Base-by-base conservation (phyloP, 2,797 vertebrate species). In the Acrossocheilus fasciatus region DNA sequence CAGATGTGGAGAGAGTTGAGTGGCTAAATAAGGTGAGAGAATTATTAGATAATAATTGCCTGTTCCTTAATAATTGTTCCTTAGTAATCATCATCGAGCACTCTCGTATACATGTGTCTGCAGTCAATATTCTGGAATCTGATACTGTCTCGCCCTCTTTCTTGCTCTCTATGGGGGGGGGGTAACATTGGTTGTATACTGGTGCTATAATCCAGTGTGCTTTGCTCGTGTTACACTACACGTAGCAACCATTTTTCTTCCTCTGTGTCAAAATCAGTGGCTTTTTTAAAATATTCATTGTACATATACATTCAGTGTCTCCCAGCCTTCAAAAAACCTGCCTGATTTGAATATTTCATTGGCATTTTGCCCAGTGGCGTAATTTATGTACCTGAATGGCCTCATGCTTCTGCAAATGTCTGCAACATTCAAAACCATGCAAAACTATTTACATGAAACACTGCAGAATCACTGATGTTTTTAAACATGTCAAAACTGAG, bases 21-120 rank as follows among this genome's bases (percentile, higher is more conserved):
- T 99, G 98, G 98, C 92, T 99, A 86, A 99, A 99, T 95, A 99
- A 99, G 97, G 98, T 99, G 97, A 95, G 78, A 79, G 12, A 70
- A 6, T 20, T 57, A 57, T 70, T 1, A 77, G 12, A 39, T 41
- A 41, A 43, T 79, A 30, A 50, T 69, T 73, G 30, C 11, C 9
- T 17, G 20, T 82, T 39, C 9, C 17, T 41, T 20, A 43, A 52
- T 52, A 0, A 41, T 64, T 26, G 26, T 26, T 34, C 15, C 5
- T 26, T 20, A 20, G n/a, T 79, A 78, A 41, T 47, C 62, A 30
- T 80, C n/a, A 39, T 74, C 4, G 9, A 41, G 7, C 52, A 69
- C n/a, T 69, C 23, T 81, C 36, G 4, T 3, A 47, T 34, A 50
- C 17, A 34, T 68, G 43, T 50, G 43, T 36, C 41, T 34, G 17